These are phyloP conservation scores for Pluvialis apricaria DNA, from an alignment of 2,113 vertebrate genomes.

Conservation along the genomic window DNA sequence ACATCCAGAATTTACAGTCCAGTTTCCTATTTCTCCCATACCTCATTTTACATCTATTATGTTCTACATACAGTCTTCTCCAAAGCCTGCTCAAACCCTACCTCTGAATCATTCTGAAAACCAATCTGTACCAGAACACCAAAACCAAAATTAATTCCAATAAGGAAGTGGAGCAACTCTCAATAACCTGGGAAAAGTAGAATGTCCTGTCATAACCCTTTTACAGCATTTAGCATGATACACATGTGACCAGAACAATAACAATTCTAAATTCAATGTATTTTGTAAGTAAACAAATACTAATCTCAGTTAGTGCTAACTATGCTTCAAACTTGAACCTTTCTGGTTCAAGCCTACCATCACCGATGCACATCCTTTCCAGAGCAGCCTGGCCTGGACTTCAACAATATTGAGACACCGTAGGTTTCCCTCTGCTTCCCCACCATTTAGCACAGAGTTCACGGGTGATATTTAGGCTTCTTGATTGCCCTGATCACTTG, in stretches of 20 bases:
- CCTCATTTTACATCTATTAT: neutral
- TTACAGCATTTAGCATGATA: neutral
- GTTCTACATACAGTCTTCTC: neutral
- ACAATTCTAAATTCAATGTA: neutral
- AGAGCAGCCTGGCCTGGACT: too few relatives aligned
- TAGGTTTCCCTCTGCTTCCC: too few relatives aligned
- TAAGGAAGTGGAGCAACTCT: neutral
- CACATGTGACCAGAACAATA: neutral
- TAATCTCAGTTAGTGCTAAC: too few relatives aligned
- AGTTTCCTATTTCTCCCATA: neutral
- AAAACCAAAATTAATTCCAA: neutral
- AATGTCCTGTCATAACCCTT: neutral
- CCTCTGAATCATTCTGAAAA: neutral
- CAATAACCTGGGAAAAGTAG: neutral
- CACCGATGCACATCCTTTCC: too few relatives aligned
- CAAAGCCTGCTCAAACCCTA: neutral
- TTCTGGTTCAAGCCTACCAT: too few relatives aligned
- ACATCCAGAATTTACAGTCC: neutral
- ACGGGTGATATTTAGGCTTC: too few relatives aligned
- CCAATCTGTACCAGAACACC: neutral
- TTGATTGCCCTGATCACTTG: too few relatives aligned
- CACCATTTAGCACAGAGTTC: too few relatives aligned
- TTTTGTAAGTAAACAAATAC: too few relatives aligned
- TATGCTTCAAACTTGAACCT: too few relatives aligned
- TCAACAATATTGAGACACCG: too few relatives aligned